Conservation (phyloP, 1,140 invertebrate species). For the Orchesella cincta region DNA sequence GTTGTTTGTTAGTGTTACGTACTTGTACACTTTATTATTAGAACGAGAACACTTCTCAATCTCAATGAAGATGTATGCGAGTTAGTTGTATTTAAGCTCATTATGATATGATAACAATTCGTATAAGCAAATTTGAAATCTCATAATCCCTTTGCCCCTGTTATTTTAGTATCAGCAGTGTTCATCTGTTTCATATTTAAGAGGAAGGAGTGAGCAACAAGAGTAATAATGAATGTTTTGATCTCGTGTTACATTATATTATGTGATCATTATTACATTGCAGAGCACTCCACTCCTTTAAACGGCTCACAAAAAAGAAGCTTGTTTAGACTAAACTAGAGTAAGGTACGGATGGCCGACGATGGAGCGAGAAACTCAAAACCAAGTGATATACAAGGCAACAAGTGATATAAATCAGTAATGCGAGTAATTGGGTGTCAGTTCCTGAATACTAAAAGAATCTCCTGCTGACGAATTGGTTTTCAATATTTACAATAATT, state of each 20-base stretch:
- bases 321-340: not conserved
- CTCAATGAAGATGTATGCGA: too few species aligned
- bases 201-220: not conserved
- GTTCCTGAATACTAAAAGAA: not conserved
- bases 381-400: not conserved
- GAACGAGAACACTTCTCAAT: too few species aligned
- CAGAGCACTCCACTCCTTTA: not conserved
- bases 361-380: not conserved
- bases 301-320: not conserved
- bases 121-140: not conserved
- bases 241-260: conserved; percentile 7
- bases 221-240: not conserved
- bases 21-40: not conserved
- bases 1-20: too few species aligned
- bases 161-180: not conserved
- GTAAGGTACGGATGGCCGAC: not conserved
- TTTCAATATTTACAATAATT: conserved; percentile 29
- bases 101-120: not conserved
- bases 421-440: conserved; percentile 21
- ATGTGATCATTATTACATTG: not conserved
- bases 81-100: not conserved
- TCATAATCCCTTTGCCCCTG: not conserved
- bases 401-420: conserved; percentile 12
- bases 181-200: not conserved
- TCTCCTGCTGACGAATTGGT: conserved; percentile 18